phyloP scores from a whole-genome alignment of 2,888 invertebrate genomes.

The Neoascia interrupta region DNA sequence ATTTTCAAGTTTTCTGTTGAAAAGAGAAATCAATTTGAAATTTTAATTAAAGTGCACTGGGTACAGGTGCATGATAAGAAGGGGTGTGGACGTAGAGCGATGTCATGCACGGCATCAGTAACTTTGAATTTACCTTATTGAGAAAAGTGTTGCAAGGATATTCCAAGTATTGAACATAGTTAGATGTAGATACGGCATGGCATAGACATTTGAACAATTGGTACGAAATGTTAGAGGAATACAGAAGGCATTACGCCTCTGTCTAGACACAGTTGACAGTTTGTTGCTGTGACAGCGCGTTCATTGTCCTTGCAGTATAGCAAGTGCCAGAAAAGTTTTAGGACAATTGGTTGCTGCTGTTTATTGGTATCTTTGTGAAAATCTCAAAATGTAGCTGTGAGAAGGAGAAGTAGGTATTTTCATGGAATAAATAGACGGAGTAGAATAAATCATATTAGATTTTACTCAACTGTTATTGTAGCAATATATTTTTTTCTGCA shows the following conservation, averaged over 20 bases:
- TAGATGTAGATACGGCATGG: background rate
- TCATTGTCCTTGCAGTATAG: background rate
- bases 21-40: constrained; percentile 1
- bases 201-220: background rate
- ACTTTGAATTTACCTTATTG: background rate
- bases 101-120: background rate
- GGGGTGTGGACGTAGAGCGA: background rate
- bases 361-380: too few species aligned
- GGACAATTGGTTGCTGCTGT: too few species aligned
- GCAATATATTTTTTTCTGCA: too few species aligned
- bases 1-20: background rate
- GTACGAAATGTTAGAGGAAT: background rate
- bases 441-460: too few species aligned
- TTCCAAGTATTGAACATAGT: background rate
- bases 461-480: too few species aligned
- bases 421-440: too few species aligned
- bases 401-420: too few species aligned
- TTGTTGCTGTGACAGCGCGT: background rate
- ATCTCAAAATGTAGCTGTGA: too few species aligned
- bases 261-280: constrained; percentile 24
- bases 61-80: background rate
- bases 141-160: background rate
- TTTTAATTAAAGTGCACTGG: constrained; percentile 33
- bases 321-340: constrained; percentile 21
- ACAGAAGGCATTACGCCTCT: too few species aligned